Evolutionary conservation across 2,113 vertebrate genomes (phyloP), one percentile per base, ranked within the genome.

Genomic region (Echinops telfairi): DNA sequence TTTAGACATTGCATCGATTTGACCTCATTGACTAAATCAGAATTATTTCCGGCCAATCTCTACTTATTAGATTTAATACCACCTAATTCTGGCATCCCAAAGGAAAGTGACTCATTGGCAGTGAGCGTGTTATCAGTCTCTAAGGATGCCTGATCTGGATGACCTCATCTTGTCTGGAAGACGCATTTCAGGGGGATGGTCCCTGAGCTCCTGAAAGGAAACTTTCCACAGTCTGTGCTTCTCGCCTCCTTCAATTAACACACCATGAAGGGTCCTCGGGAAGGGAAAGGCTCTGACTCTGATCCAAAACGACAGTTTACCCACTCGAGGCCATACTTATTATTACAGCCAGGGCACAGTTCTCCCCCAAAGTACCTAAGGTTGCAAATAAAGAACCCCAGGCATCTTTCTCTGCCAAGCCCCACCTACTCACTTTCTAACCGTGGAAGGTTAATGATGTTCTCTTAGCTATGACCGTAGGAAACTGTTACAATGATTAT

Each of bases 21-120:
- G 79, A 90, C 90, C 78, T 95, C 82, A 31, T 29, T 88, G 80
- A 88, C 20, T 36, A 33, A 38, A 86, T 88, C 80, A 96, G 53
- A 79, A 95, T 89, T 95, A 79, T 93, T 90, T 96, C 93, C 6
- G 5, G 88, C 29, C 86, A 88, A 90, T 94, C 88, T 58, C 1
- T 82, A 88, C 40, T 92, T 82, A 97, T 97, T 95, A 86, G 88
- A 93, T 94, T 93, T 95, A 92, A 95, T n/a, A 0, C 60, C 89
- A 60, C 33, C 88, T 95, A 66, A 86, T 81, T 94, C 88, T 95
- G 92, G 88, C 22, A 93, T 95, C 83, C 92, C 71, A 86, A 62
- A 96, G 90, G 94, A 94, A 96, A 86, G 86, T 95, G 94, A 97
- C 86, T 96, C 95, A 96, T 80, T 94, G 62, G 10, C 66, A 88